Evolutionary conservation across 2,888 invertebrate genomes (phyloP).

Genomic region (Drosophila monieri): DNA sequence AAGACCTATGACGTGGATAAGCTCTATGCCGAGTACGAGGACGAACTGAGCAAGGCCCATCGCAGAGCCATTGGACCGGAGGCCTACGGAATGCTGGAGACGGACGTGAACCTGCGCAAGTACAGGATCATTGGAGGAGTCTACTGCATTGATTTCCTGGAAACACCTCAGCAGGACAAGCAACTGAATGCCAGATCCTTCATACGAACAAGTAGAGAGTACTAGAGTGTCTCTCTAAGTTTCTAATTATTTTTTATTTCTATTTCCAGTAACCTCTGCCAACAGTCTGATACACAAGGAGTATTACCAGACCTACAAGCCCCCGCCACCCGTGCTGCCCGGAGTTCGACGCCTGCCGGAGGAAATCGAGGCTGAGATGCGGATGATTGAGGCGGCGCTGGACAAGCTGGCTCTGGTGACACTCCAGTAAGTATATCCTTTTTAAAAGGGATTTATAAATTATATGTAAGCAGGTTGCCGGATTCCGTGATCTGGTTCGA

Average conservation of each 20-base stretch:
- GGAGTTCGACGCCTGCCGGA: slow-evolving; percentile 90
- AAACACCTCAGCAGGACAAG: slow-evolving; percentile 89
- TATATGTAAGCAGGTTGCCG: slow-evolving; percentile 85
- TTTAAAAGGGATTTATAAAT: background rate
- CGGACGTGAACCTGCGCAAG: slow-evolving; percentile 90
- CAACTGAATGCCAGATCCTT: slow-evolving; percentile 81
- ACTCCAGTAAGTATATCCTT: slow-evolving; percentile 86
- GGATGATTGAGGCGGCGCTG: slow-evolving; percentile 89
- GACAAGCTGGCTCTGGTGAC: slow-evolving; percentile 89
- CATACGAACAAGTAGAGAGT: slow-evolving; percentile 79
- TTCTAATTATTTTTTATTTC: background rate
- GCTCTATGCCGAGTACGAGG: slow-evolving; percentile 83
- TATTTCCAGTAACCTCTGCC: slow-evolving; percentile 75
- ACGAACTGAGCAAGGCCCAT: slow-evolving; percentile 80
- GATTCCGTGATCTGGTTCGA: slow-evolving; percentile 91
- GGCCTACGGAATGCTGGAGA: slow-evolving; percentile 83
- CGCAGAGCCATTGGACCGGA: slow-evolving; percentile 81
- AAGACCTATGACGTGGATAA: slow-evolving; percentile 82
- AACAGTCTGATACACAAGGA: slow-evolving; percentile 86
- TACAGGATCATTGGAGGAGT: slow-evolving; percentile 91
- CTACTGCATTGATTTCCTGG: slow-evolving; percentile 89
- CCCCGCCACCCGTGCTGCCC: slow-evolving; percentile 87
- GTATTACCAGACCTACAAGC: slow-evolving; percentile 88
- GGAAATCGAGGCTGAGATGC: slow-evolving; percentile 92
- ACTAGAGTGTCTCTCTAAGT: no score